Evolutionary conservation across 2,888 invertebrate species (phyloP).

Genomic region (Drosophila sordidapex): DNA sequence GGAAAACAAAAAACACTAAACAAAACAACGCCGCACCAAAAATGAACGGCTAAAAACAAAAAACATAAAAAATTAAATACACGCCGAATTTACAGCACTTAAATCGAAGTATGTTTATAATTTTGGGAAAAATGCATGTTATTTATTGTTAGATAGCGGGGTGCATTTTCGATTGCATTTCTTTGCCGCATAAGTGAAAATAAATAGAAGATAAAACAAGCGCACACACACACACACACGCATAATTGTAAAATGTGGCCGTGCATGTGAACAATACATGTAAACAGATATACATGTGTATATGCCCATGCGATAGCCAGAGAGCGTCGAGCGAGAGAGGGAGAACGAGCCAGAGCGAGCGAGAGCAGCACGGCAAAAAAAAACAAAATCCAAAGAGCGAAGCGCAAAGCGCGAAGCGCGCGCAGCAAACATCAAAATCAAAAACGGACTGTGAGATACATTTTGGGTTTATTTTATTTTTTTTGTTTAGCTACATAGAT

Average conservation of each 20-base stretch:
- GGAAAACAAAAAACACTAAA: constrained; percentile 32
- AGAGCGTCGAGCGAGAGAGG: constrained; percentile 15
- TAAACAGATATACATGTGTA: constrained; percentile 25
- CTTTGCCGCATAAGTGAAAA: constrained; percentile 78
- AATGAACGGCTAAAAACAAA: constrained; percentile 39
- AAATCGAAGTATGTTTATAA: constrained; percentile 55
- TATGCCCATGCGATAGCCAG: constrained; percentile 39
- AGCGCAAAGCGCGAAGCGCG: constrained; percentile 40
- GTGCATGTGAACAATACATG: constrained; percentile 41
- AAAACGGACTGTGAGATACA: constrained; percentile 75
- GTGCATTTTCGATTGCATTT: constrained; percentile 61
- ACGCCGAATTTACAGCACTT: constrained; percentile 43
- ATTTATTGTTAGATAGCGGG: constrained; percentile 42
- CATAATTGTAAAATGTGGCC: constrained; percentile 33
- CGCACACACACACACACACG: constrained; percentile 30
- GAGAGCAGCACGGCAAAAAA: constrained; percentile 25
- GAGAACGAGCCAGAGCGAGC: constrained; percentile 22
- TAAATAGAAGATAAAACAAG: constrained; percentile 73
- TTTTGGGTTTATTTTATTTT: constrained; percentile 68
- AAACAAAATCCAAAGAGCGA: constrained; percentile 12
- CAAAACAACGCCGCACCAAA: constrained; percentile 39
- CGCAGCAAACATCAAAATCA: constrained; percentile 69
- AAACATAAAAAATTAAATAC: constrained; percentile 14
- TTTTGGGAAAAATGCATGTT: constrained; percentile 49
- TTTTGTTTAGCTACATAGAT: constrained; percentile 67